Conservation (phyloP, 2,113 vertebrate species). For the Dissostichus mawsoni region DNA sequence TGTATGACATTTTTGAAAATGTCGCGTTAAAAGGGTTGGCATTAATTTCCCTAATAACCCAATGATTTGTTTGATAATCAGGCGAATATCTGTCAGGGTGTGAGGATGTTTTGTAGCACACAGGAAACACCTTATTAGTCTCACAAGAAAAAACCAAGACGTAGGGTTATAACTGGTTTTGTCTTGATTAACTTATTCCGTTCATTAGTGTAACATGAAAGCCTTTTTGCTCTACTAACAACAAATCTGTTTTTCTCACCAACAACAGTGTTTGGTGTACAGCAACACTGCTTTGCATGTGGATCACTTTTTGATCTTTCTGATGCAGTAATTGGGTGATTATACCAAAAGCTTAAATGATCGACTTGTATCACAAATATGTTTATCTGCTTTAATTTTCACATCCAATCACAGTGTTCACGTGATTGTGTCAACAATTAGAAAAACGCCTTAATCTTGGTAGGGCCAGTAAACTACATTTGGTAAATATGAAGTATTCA, state of each 20-base stretch:
- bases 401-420: slow-evolving; percentile 15
- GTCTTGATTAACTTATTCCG: slow-evolving; percentile 41
- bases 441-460: background rate
- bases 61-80: slow-evolving; percentile 16
- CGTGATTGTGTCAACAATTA: background rate
- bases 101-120: slow-evolving; percentile 7
- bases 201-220: slow-evolving; percentile 57
- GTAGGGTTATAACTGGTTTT: background rate
- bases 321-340: slow-evolving; percentile 18
- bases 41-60: slow-evolving; percentile 30
- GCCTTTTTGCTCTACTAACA: slow-evolving; percentile 40
- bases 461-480: slow-evolving; percentile 12
- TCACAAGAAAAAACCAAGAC: slow-evolving; percentile 14
- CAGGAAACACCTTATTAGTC: slow-evolving; percentile 46
- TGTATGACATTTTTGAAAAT: slow-evolving; percentile 17
- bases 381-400: slow-evolving; percentile 14
- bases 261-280: slow-evolving; percentile 18
- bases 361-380: background rate
- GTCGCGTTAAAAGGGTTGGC: slow-evolving; percentile 2
- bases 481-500: slow-evolving; percentile 23
- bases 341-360: slow-evolving; percentile 15
- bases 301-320: slow-evolving; percentile 15
- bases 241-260: background rate
- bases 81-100: background rate
- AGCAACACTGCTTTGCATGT: slow-evolving; percentile 31